A percentile compares a stretch with the other conserved stretches of the same genome.
Evolutionary conservation across 2,888 invertebrate species (phyloP).

Genomic region (Thymelicus lineola): DNA sequence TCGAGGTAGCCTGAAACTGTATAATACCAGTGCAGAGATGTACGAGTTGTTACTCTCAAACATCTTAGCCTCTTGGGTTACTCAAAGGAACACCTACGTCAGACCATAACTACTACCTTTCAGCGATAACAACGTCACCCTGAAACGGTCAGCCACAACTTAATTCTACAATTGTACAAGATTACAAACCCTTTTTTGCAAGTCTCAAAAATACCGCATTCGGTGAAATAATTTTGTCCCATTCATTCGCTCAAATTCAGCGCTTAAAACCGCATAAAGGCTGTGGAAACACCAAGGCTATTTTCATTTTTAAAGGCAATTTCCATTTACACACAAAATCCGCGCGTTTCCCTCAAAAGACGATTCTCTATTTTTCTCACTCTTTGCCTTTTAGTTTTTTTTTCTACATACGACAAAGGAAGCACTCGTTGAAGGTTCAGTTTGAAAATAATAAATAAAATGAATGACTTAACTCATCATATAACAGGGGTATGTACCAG

Average conservation of each 20-base stretch:
- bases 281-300: conserved; percentile 19
- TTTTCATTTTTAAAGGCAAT: conserved; percentile 32
- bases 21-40: no score
- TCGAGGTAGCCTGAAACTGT: no score
- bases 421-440: background rate
- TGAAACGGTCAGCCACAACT: background rate
- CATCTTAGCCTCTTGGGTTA: no score
- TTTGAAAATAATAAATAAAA: no score
- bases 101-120: background rate
- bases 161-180: background rate
- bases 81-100: background rate
- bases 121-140: background rate
- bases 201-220: conserved; percentile 2
- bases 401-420: conserved; percentile 10
- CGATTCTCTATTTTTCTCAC: background rate
- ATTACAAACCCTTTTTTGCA: conserved; percentile 14
- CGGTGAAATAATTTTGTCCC: conserved; percentile 10
- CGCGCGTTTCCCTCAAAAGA: conserved; percentile 24
- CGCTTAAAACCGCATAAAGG: conserved; percentile 26
- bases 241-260: conserved; percentile 21
- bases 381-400: background rate
- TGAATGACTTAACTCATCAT: no score
- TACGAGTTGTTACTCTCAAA: no score
- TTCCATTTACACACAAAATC: conserved; percentile 35
- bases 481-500: no score